A percentile compares a stretch with the other conserved stretches of the same genome.
Conservation (phyloP, 1,140 invertebrate species). For the Drosophila orosa region DNA sequence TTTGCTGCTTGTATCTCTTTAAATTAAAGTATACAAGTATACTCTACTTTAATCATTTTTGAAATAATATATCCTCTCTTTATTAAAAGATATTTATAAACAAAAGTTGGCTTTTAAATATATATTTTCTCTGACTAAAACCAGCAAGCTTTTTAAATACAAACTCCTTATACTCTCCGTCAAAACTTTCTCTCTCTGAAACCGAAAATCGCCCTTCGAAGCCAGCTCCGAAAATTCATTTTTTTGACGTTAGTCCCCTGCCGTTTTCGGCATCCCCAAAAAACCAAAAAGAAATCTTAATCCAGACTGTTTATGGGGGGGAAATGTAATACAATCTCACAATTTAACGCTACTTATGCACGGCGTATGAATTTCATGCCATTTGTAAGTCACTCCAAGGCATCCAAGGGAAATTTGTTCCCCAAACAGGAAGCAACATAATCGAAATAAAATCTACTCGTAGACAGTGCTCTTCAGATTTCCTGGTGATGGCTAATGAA, state of each 20-base stretch:
- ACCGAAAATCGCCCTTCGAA: background rate
- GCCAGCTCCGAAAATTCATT: constrained; percentile 20
- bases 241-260: constrained; percentile 28
- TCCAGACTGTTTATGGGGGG: constrained; percentile 34
- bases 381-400: constrained; percentile 47
- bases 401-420: constrained; percentile 1
- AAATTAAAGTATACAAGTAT: background rate
- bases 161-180: background rate
- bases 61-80: background rate
- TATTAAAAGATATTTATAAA: background rate
- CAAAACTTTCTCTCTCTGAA: background rate
- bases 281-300: constrained; percentile 41
- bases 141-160: background rate
- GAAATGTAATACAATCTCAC: constrained; percentile 65
- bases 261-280: constrained; percentile 19
- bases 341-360: constrained; percentile 67
- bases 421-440: constrained; percentile 24
- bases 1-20: background rate
- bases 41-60: background rate
- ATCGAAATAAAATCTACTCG: constrained; percentile 32
- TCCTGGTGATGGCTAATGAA: constrained; percentile 16
- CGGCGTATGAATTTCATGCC: constrained; percentile 59
- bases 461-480: constrained; percentile 22
- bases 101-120: background rate
- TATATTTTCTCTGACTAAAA: background rate